These are phyloP conservation scores for Pangasius mekongensis DNA, from an alignment of 2,797 vertebrate species.

Conservation along the genomic window DNA sequence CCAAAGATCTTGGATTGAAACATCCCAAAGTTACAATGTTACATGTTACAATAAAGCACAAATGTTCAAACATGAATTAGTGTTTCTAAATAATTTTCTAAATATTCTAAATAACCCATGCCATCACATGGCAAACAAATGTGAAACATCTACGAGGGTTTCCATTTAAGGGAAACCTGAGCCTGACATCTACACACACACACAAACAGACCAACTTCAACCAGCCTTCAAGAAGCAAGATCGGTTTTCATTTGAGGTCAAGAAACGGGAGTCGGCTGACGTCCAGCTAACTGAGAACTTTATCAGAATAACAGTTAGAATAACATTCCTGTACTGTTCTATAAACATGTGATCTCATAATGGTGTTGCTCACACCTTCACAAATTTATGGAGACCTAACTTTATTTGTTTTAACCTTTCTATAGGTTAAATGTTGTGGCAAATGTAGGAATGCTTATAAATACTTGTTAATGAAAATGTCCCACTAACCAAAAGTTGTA, in stretches of 20 bases:
- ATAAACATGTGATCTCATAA: not conserved
- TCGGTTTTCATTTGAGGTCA: not conserved
- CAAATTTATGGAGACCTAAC: not conserved
- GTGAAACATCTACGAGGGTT: not conserved
- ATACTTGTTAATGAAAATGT: not conserved
- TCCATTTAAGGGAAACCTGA: slow-evolving; percentile 11
- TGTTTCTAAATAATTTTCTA: not conserved
- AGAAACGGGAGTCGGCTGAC: not conserved
- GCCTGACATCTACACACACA: not conserved
- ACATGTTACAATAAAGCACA: not conserved
- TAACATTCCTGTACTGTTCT: slow-evolving; percentile 1
- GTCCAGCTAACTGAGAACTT: not conserved
- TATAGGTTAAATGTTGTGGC: not conserved
- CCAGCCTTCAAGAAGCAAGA: slow-evolving; percentile 1
- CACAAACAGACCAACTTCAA: slow-evolving; percentile 13
- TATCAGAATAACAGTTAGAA: not conserved
- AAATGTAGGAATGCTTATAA: not conserved
- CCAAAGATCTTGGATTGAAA: not conserved
- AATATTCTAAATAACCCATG: not conserved
- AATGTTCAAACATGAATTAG: not conserved
- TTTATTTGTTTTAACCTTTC: not conserved
- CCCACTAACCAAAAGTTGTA: not conserved
- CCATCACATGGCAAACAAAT: slow-evolving; percentile 8
- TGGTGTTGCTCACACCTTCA: not conserved
- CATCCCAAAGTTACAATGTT: not conserved